Evolutionary conservation across 2,888 invertebrate species (phyloP), one percentile per base, ranked within the genome.

Genomic region (Drosophila borealis): DNA sequence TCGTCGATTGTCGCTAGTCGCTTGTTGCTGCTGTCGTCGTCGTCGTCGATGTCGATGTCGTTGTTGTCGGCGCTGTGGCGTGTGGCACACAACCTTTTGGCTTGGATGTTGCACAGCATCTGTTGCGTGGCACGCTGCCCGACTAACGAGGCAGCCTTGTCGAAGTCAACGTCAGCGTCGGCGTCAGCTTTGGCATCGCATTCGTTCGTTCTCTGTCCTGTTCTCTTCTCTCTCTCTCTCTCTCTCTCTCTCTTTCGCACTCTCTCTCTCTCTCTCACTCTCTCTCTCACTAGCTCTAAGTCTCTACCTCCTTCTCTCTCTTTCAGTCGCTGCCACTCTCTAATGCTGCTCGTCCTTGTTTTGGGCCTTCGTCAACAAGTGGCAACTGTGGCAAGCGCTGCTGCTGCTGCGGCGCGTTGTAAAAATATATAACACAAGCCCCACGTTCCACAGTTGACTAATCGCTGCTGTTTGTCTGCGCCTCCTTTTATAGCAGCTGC

Each of bases 91-190:
- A 88, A 85, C 88, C 87, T 60, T 70, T 74, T 51, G 69, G 81
- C 84, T 83, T 81, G 74, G 57, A 77, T 83, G 88, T 86, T 86
- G 84, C 71, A 77, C 87, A 88, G 89, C 89, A 87, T 88, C 89
- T 86, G 86, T 88, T 86, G 86, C 86, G 70, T 65, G 57, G 81
- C 74, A 54, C 63, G 61, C 67, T 70, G 73, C 55, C 74, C 76
- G 69, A 85, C 63, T 74, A 42, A 71, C 82, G 85, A 84, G 74
- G 53, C 67, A 84, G 51, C 64, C 62, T 80, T 68, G 62, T 54
- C 57, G 49, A 11, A 51, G 48, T 41, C 4, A 42, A 1, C 55
- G 62, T 48, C 17, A 42, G 2, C 36, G 56, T 39, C 34, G 50
- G 2, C 68, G 53, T 17, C 45, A 39, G 13, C 57, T 36, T 39